Base-by-base conservation (phyloP, 2,888 invertebrate species). In the Electrophaes corylata region DNA sequence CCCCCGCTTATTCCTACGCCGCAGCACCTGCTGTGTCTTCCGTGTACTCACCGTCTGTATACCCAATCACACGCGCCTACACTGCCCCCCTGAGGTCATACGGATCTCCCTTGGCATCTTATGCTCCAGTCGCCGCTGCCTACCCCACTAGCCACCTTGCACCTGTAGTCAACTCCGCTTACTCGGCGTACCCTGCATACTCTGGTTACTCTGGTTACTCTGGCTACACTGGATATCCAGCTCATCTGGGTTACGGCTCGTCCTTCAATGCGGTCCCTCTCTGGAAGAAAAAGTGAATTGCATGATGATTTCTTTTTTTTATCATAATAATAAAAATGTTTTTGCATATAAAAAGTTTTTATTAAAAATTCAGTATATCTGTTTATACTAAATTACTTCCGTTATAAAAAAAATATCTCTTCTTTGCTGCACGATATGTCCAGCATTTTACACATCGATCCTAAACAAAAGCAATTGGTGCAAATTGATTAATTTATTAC, bases 141-240 rank as follows among this genome's bases (percentile, higher is more conserved):
- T 51, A 45, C 47, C 11, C 37, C 19, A 33, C 49, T 18, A 47
- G 26, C 29, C 31, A 31, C 39, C 16, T 29, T 8, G 39, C 46
- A n/a, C n/a, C n/a, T n/a, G n/a, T n/a, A n/a, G n/a, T n/a, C n/a
- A n/a, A n/a, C n/a, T n/a, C 12, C 1, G 64, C 67, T 35, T 65
- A 49, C 56, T 41, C 49, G n/a, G 54, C 33, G 1, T 54, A 53
- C 48, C 23, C 37, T 12, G 46, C 20, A 0, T 53, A 55, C 48
- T 39, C 52, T 3, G 48, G 39, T 1, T 49, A 76, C 53, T 63
- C 69, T 12, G 69, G 70, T 51, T 65, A 71, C 39, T 29, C 39
- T 14, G 43, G 23, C 12, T 26, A 43, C 23, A 1, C 43, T 14
- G 54, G 35, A 41, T 51, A 29, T 47, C 12, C 26, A 4, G 33